Evolutionary conservation across 2,113 vertebrate genomes (phyloP), one percentile per base, ranked within the genome.

Genomic region (Corythornis vintsioides): DNA sequence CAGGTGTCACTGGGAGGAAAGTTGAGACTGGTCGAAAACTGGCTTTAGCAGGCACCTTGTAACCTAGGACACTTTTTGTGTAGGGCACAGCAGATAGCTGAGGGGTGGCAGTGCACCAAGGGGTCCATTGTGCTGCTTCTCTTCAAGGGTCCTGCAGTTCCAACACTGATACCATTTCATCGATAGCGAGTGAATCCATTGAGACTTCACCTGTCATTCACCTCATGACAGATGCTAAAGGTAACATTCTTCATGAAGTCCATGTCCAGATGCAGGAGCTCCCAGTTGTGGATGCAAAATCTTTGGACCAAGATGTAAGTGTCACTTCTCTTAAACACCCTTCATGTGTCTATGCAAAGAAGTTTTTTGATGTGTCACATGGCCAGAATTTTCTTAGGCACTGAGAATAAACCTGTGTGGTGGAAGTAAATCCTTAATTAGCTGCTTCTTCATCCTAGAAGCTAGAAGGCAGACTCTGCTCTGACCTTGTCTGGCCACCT

Each of bases 221-320:
- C 42, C 97, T 99, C 15, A 98, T 99, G 56, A 98, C 99, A 19
- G 97, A 98, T 31, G 97, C 97, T 14, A 98, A 98, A 69, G 98
- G 98, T 86, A 99, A 99, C 2, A 97, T 99, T 57, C 97, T 99
- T 50, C 99, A 99, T 1, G 98, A 99, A 86, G 98, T 99, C 71
- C 99, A 99, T 1, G 98, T 99, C 43, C 99, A 99, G 92, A 98
- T 99, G 98, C 98, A 98, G 93, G 98, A 97, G 11, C 95, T 98
- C 25, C 97, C 97, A 0, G n/a, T 98, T 66, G 87, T 97, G n/a
- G 96, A 97, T 84, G 67, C 94, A 7, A 97, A 97, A 59, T 65
- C 97, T 11, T 63, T 97, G 57, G 91, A 88, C 21, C 76, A 94
- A 20, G 97, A 98, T 14, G 98, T 97, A 73, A 93, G 97, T 67